Evolutionary conservation across 2,888 invertebrate species (phyloP).

Genomic region (Parnassius orleans): DNA sequence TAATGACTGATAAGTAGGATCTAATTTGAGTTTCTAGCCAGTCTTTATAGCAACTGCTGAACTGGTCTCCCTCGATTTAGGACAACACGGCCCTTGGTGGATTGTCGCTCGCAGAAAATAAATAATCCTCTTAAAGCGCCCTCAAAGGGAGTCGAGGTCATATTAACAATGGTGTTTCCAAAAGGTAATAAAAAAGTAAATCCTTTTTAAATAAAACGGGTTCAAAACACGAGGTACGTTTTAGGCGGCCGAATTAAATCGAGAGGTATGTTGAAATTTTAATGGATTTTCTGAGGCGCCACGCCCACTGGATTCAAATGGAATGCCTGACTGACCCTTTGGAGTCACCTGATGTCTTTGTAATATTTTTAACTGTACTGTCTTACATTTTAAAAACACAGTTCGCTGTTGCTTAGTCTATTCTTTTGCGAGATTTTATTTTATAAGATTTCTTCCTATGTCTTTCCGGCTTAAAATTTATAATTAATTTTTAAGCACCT

Average conservation of each 20-base stretch:
- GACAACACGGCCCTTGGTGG: too few relatives aligned
- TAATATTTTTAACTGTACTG: constrained; percentile 7
- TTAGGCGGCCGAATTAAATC: constrained; percentile 33
- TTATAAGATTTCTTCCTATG: too few relatives aligned
- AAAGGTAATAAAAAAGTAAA: constrained; percentile 24
- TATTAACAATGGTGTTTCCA: neutral
- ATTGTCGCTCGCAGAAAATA: neutral
- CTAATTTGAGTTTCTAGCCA: too few relatives aligned
- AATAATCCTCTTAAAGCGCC: neutral
- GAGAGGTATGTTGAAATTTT: constrained; percentile 36
- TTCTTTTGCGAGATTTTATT: too few relatives aligned
- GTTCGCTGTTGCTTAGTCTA: too few relatives aligned
- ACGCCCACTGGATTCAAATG: constrained; percentile 29
- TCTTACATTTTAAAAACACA: too few relatives aligned
- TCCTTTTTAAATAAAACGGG: constrained; percentile 32
- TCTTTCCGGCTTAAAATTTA: too few relatives aligned
- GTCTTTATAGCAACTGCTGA: too few relatives aligned
- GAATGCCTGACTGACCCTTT: constrained; percentile 5
- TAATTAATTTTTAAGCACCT: too few relatives aligned
- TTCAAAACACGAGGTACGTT: constrained; percentile 31
- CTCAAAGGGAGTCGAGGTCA: neutral
- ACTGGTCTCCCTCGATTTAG: too few relatives aligned
- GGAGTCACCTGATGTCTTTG: constrained; percentile 1
- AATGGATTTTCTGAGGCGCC: constrained; percentile 34
- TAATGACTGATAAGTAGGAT: too few relatives aligned